These are phyloP conservation scores for Heterochromis multidens DNA, from an alignment of 2,113 vertebrate species.

Conservation along the genomic window DNA sequence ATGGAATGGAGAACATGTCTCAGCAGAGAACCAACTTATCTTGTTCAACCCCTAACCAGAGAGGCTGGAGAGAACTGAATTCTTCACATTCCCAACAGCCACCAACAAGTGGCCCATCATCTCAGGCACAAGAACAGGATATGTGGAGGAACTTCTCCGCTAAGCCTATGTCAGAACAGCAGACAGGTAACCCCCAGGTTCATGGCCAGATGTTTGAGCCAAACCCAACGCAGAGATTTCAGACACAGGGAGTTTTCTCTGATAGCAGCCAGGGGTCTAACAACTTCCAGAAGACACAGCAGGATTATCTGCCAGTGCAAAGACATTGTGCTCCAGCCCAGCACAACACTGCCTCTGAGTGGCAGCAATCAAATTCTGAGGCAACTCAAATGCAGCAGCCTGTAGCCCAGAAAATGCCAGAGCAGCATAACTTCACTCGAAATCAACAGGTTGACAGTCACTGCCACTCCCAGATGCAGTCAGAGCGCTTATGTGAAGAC, in stretches of 20 bases:
- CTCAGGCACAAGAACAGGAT: constrained; percentile 55
- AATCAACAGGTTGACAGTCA: constrained; percentile 62
- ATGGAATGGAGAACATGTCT: constrained; percentile 59
- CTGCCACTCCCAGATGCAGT: constrained; percentile 68
- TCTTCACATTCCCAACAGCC: constrained; percentile 66
- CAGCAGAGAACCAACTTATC: constrained; percentile 45
- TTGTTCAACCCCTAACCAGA: constrained; percentile 59
- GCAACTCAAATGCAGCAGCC: constrained; percentile 56
- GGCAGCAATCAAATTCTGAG: constrained; percentile 70
- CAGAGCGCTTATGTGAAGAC: constrained; percentile 79
- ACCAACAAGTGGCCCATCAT: constrained; percentile 43
- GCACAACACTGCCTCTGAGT: constrained; percentile 74
- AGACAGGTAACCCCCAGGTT: constrained; percentile 56
- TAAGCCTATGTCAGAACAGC: constrained; percentile 66
- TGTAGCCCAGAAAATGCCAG: constrained; percentile 39
- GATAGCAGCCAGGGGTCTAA: constrained; percentile 47
- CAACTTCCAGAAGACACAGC: constrained; percentile 63
- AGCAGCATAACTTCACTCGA: constrained; percentile 69
- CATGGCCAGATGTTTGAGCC: constrained; percentile 77
- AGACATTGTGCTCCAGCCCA: constrained; percentile 63
- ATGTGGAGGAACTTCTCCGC: constrained; percentile 73
- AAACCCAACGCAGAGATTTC: constrained; percentile 64
- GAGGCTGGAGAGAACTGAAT: constrained; percentile 82
- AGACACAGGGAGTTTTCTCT: constrained; percentile 67
- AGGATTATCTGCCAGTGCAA: constrained; percentile 44